These are phyloP conservation scores for Spermophilus dauricus DNA, from an alignment of 2,113 vertebrate species.

Conservation along the genomic window DNA sequence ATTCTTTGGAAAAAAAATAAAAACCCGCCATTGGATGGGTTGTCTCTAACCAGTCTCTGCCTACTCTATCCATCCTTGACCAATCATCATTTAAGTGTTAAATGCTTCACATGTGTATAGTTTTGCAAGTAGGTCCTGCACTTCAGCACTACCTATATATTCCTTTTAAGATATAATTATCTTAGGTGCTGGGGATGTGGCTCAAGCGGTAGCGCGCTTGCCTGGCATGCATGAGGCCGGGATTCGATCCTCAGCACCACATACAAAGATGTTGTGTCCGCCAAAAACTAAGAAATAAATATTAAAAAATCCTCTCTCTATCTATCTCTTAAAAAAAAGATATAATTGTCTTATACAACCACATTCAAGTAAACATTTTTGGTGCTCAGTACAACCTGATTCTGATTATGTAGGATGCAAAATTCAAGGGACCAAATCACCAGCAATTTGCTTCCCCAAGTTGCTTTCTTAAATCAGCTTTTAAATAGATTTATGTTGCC, in stretches of 20 bases:
- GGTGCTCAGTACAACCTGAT: slow-evolving; percentile 63
- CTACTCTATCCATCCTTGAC: neutral
- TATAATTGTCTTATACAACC: slow-evolving; percentile 72
- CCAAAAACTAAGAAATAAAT: too few species aligned
- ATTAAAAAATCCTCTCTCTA: too few species aligned
- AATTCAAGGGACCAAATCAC: slow-evolving; percentile 79
- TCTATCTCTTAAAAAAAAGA: neutral
- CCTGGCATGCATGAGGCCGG: too few species aligned
- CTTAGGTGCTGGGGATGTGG: neutral
- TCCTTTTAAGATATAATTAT: slow-evolving; percentile 70
- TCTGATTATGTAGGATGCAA: slow-evolving; percentile 75
- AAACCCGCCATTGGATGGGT: neutral
- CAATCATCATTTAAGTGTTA: neutral
- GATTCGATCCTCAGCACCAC: too few species aligned
- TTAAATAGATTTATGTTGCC: slow-evolving; percentile 82
- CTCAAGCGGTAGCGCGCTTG: too few species aligned
- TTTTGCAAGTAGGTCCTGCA: slow-evolving; percentile 28
- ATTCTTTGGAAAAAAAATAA: neutral
- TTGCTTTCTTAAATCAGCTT: slow-evolving; percentile 83
- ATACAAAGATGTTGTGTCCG: too few species aligned
- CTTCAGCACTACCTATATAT: neutral
- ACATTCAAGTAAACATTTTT: slow-evolving; percentile 64
- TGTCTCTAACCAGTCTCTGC: neutral
- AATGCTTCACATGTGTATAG: neutral
- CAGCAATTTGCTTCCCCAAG: slow-evolving; percentile 78